Evolutionary conservation across 1,140 invertebrate genomes (phyloP).

Genomic region (Neotoxoptera formosana): DNA sequence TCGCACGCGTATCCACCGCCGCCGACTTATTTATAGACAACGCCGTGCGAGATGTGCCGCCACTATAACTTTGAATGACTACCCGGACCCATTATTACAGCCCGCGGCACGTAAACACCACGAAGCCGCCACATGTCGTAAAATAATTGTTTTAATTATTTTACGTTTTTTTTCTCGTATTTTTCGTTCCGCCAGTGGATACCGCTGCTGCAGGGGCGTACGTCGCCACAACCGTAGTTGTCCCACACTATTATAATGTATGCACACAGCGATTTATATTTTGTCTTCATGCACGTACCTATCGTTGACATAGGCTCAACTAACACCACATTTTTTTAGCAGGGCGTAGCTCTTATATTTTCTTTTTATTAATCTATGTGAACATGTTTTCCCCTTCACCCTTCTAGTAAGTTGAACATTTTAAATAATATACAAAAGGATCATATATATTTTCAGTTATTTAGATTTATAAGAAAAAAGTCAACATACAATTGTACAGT

Average conservation of each 20-base stretch:
- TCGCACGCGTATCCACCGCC: background rate
- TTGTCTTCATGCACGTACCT: background rate
- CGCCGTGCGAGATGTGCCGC: background rate
- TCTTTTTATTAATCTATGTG: too few relatives aligned
- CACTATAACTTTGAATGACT: slow-evolving; percentile 28
- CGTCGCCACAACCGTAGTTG: background rate
- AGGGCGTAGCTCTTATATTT: too few relatives aligned
- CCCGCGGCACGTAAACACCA: background rate
- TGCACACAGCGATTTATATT: background rate
- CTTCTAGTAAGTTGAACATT: too few relatives aligned
- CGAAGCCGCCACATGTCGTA: background rate
- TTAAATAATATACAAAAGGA: too few relatives aligned
- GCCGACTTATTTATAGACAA: slow-evolving; percentile 17
- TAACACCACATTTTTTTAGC: background rate
- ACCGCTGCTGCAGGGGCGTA: background rate
- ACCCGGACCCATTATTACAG: background rate
- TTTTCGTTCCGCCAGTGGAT: background rate
- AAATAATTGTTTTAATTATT: background rate
- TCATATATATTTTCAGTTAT: too few relatives aligned
- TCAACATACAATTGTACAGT: too few relatives aligned
- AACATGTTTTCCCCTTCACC: too few relatives aligned
- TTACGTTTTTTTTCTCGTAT: background rate
- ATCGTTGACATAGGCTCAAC: too few relatives aligned
- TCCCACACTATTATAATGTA: background rate
- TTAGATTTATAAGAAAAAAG: too few relatives aligned